These are phyloP conservation scores for Gari tellinella DNA, from an alignment of 2,888 invertebrate genomes.

Conservation along the genomic window DNA sequence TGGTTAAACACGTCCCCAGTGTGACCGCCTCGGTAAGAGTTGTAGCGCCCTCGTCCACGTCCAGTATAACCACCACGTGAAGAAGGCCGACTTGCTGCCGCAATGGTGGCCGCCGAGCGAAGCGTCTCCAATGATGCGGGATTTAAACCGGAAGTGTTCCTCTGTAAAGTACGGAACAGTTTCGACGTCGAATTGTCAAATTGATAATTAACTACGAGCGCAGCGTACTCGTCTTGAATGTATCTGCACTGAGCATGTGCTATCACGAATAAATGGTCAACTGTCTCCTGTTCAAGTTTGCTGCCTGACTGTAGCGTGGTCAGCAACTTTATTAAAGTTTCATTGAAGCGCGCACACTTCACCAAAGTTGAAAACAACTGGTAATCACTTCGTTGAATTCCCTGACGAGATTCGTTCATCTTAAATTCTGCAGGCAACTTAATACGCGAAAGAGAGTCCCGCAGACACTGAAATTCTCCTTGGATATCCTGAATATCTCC, in stretches of 20 bases:
- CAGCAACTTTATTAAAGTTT: no score
- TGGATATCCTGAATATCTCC: not conserved
- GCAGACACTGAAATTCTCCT: not conserved
- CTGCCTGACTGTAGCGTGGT: no score
- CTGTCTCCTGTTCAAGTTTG: no score
- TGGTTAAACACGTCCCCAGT: not conserved
- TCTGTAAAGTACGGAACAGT: constrained; percentile 5
- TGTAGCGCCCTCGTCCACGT: not conserved
- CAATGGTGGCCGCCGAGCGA: not conserved
- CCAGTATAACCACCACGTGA: not conserved
- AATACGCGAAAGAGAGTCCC: constrained; percentile 5
- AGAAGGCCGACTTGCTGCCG: not conserved
- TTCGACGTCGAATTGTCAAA: constrained; percentile 24
- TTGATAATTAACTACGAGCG: constrained; percentile 29
- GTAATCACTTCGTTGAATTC: no score
- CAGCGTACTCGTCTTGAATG: constrained; percentile 28
- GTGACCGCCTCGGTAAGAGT: constrained; percentile 1
- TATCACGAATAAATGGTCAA: no score
- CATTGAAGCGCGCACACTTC: no score
- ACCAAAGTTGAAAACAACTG: no score
- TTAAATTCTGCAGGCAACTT: constrained; percentile 1
- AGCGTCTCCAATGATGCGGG: not conserved
- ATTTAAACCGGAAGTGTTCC: constrained; percentile 17
- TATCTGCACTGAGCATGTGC: constrained; percentile 1
- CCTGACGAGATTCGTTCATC: no score